A percentile compares a stretch with the other conserved stretches of the same genome.
Evolutionary conservation across 2,113 vertebrate genomes (phyloP).

Genomic region (Channa maculata): DNA sequence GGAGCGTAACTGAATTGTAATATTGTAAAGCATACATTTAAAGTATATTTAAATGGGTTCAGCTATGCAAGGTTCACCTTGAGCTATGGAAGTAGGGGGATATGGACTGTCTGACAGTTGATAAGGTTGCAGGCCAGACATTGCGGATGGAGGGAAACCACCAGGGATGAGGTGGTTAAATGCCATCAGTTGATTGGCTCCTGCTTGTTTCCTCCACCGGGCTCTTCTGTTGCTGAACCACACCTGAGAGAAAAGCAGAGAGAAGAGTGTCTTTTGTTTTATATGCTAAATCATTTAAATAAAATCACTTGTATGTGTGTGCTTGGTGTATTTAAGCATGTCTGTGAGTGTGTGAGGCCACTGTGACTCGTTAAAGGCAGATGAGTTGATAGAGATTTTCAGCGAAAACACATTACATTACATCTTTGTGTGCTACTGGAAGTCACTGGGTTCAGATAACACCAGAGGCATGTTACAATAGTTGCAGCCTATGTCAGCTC

Average conservation of each 20-base stretch:
- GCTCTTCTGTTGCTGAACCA: slow-evolving; percentile 99
- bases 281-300: slow-evolving; percentile 2
- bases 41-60: not conserved
- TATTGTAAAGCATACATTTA: not conserved
- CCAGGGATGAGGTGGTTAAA: slow-evolving; percentile 99
- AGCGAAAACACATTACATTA: slow-evolving; percentile 66
- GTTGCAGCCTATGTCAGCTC: slow-evolving; percentile 62
- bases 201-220: slow-evolving; percentile 99
- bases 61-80: slow-evolving; percentile 84
- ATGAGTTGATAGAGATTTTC: slow-evolving; percentile 70
- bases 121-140: slow-evolving; percentile 94
- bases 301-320: slow-evolving; percentile 3
- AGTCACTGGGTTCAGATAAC: slow-evolving; percentile 61
- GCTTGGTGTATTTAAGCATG: slow-evolving; percentile 4
- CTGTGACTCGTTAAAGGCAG: slow-evolving; percentile 41
- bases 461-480: slow-evolving; percentile 62
- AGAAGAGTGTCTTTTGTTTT: not conserved
- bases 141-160: slow-evolving; percentile 95
- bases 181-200: slow-evolving; percentile 98
- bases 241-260: slow-evolving; percentile 82
- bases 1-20: not conserved
- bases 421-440: slow-evolving; percentile 63
- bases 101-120: slow-evolving; percentile 97
- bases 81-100: slow-evolving; percentile 93
- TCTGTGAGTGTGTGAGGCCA: slow-evolving; percentile 31